These are phyloP conservation scores for Eira barbara DNA, from an alignment of 2,113 vertebrate genomes.

Conservation along the genomic window DNA sequence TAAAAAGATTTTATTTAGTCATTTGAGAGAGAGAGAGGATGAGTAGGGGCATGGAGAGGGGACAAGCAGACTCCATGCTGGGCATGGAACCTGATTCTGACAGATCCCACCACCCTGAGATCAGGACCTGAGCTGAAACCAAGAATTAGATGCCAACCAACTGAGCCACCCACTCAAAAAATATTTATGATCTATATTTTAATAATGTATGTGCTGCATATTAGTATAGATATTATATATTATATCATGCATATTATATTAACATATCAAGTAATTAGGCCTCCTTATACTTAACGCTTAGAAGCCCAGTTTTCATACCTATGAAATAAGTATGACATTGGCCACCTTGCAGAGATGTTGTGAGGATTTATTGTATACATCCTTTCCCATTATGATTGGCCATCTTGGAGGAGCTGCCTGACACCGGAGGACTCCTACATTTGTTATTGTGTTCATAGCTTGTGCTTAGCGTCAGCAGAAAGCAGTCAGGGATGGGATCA, in stretches of 20 bases:
- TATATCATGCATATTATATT: not conserved
- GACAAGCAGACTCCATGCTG: not conserved
- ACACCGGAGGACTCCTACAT: not conserved
- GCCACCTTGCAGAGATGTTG: not conserved
- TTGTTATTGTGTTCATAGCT: not conserved
- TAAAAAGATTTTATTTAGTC: not conserved
- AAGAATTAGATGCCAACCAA: not conserved
- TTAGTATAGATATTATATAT: not conserved
- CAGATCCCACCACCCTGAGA: not conserved
- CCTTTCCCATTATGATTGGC: not conserved
- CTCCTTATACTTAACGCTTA: not conserved
- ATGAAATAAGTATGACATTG: not conserved
- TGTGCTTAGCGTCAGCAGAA: not conserved
- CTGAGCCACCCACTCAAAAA: not conserved
- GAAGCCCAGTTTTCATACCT: not conserved
- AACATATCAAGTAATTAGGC: not conserved
- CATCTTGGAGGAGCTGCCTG: not conserved
- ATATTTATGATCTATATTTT: not conserved
- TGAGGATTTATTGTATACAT: not conserved
- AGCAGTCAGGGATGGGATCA: not conserved
- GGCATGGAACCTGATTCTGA: not conserved
- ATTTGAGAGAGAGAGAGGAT: not conserved
- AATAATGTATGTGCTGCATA: not conserved
- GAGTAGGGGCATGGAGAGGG: not conserved
- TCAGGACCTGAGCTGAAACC: not conserved